Base-by-base conservation (phyloP, 2,888 invertebrate genomes). In the Drosophila leonis region DNA sequence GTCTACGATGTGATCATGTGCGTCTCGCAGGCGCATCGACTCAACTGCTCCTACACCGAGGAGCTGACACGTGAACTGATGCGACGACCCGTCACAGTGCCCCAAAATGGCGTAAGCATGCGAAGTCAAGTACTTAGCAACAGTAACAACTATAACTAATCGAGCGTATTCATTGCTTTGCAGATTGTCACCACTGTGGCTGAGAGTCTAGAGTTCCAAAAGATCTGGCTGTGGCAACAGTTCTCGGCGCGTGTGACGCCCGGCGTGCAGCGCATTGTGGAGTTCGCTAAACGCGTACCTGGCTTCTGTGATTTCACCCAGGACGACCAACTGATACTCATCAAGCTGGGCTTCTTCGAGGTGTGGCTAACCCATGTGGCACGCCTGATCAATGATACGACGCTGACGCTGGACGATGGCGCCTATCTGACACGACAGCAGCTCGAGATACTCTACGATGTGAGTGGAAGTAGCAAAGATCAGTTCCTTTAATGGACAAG, bases 301-400 rank as follows among this genome's bases (percentile, higher is more conserved):
- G 98, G 98, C 78, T 99, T 99, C 94, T 95, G 96, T 91, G 96
- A 96, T 81, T 95, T 99, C 83, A 95, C 96, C 62, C 98, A 99
- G 93, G 98, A 98, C 92, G 99, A 99, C 94, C 99, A 99, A 93
- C 95, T 99, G 83, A 98, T 98, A 83, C 95, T 99, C 80, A 98
- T 99, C 91, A 99, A 99, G 94, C 95, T 96, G 91, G 98, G 98
- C 72, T 99, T 99, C 94, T 98, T 98, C 93, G 99, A 99, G 94
- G 96, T 98, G 75, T 99, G 98, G 98, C 94, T 98, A 79, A 96
- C 97, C 54, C 96, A 98, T 90, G 96, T 97, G 75, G 95, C 97
- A 12, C 95, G 96, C 77, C 95, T 98, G 93, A 96, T 97, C 46
- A 95, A 95, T 42, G 95, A 96, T 69, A 94, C 95, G 57, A 95